These are phyloP conservation scores for Bombus superbus DNA, from an alignment of 1,140 invertebrate species.

Conservation along the genomic window DNA sequence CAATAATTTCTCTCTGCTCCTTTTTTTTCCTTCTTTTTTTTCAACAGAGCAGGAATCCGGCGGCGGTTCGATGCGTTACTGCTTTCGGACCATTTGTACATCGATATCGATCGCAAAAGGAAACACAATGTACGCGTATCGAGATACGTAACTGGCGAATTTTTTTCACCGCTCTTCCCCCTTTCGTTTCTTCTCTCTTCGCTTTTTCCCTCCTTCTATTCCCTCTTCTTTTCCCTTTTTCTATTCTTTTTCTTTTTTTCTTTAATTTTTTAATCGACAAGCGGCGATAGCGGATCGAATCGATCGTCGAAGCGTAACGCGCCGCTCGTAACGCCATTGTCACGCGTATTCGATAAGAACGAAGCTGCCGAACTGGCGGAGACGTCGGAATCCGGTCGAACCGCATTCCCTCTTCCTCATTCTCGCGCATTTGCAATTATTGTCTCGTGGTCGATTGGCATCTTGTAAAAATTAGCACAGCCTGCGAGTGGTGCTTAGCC, in stretches of 20 bases:
- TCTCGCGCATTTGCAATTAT: constrained; percentile 10
- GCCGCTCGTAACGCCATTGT: constrained; percentile 15
- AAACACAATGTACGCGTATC: constrained; percentile 10
- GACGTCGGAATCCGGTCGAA: constrained; percentile 19
- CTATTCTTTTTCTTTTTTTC: neutral
- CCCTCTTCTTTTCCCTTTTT: neutral
- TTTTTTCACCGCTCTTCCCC: neutral
- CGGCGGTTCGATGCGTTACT: neutral
- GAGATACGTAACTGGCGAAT: neutral
- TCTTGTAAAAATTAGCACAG: constrained; percentile 5
- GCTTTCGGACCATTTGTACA: neutral
- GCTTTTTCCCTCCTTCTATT: neutral
- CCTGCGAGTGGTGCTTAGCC: neutral
- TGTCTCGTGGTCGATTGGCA: constrained; percentile 11
- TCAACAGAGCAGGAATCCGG: constrained; percentile 12
- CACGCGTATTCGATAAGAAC: constrained; percentile 40
- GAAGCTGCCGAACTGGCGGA: neutral
- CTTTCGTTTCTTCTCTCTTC: neutral
- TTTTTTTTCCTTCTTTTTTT: neutral
- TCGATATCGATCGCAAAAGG: constrained; percentile 12
- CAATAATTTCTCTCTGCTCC: constrained; percentile 21
- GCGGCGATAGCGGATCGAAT: constrained; percentile 6
- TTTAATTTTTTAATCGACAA: neutral
- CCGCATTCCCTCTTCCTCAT: constrained; percentile 22
- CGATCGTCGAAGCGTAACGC: constrained; percentile 15